Conservation (phyloP, 2,113 vertebrate species). For the Callipepla squamata region DNA sequence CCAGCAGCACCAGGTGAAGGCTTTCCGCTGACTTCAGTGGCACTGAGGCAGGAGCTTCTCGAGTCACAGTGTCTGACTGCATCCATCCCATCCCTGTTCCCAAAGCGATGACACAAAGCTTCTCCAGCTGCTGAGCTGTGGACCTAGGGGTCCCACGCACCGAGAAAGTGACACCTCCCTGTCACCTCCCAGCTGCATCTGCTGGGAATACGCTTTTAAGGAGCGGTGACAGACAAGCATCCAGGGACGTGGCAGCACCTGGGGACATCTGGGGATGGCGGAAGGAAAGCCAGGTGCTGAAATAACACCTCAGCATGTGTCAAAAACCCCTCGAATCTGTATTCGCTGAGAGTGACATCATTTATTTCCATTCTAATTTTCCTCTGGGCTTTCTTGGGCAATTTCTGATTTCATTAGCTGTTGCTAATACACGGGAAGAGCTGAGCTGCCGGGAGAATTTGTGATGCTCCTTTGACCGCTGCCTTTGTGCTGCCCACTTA, state of each 20-base stretch:
- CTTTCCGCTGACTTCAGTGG: neutral
- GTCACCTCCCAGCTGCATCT: too few relatives aligned
- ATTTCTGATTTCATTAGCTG: neutral
- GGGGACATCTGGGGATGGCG: too few relatives aligned
- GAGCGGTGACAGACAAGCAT: too few relatives aligned
- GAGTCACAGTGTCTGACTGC: neutral
- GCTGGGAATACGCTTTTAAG: too few relatives aligned
- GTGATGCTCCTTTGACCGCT: conserved; percentile 3
- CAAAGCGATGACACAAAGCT: neutral
- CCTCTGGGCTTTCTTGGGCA: neutral
- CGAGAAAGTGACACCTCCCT: neutral
- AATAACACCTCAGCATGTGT: too few relatives aligned
- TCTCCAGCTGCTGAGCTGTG: neutral
- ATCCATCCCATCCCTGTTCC: neutral
- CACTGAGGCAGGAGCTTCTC: neutral
- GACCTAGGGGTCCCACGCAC: neutral
- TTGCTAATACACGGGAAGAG: neutral
- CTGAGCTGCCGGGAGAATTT: neutral
- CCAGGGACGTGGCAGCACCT: too few relatives aligned
- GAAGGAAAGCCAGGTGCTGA: too few relatives aligned
- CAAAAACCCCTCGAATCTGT: too few relatives aligned
- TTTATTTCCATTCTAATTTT: neutral
- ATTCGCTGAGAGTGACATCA: neutral
- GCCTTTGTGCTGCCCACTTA: neutral
- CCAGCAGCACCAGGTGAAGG: neutral